A percentile compares a stretch with the other conserved stretches of the same genome.
Evolutionary conservation across 2,888 invertebrate genomes (phyloP).

Genomic region (Dolichopus griseipennis): DNA sequence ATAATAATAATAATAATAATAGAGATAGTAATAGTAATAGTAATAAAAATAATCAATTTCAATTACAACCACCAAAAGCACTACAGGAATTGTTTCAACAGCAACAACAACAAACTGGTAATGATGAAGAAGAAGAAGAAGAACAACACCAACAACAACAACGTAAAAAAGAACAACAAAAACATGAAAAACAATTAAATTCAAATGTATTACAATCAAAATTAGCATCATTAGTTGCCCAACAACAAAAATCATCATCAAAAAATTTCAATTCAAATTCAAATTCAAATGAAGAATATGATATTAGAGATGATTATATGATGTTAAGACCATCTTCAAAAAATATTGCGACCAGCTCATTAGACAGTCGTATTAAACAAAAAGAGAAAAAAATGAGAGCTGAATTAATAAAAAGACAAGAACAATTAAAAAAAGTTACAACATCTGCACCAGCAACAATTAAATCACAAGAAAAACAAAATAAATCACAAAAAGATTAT

Average conservation of each 20-base stretch:
- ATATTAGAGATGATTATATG: background rate
- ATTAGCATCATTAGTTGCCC: constrained; percentile 24
- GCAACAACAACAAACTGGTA: constrained; percentile 20
- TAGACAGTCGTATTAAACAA: constrained; percentile 8
- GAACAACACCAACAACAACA: constrained; percentile 35
- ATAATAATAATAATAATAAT: background rate
- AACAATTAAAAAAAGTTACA: constrained; percentile 11
- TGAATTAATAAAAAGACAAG: constrained; percentile 9
- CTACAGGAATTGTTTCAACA: constrained; percentile 35
- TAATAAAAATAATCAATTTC: constrained; percentile 11
- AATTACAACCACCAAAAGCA: constrained; percentile 26
- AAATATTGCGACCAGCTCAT: background rate
- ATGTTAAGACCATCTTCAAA: background rate
- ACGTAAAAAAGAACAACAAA: constrained; percentile 20
- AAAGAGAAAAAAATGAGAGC: constrained; percentile 17
- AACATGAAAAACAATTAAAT: constrained; percentile 16
- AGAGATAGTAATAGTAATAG: background rate
- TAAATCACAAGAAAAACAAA: constrained; percentile 8
- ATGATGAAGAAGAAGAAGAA: constrained; percentile 23
- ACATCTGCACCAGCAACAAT: too few relatives aligned
- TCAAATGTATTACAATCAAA: constrained; percentile 22
- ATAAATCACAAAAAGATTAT: constrained; percentile 16
- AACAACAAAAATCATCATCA: constrained; percentile 18
- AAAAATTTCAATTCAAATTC: too few relatives aligned
- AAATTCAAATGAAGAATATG: constrained; percentile 1